phyloP scores from a whole-genome alignment of 2,113 vertebrate species.

The Malurus elegans region DNA sequence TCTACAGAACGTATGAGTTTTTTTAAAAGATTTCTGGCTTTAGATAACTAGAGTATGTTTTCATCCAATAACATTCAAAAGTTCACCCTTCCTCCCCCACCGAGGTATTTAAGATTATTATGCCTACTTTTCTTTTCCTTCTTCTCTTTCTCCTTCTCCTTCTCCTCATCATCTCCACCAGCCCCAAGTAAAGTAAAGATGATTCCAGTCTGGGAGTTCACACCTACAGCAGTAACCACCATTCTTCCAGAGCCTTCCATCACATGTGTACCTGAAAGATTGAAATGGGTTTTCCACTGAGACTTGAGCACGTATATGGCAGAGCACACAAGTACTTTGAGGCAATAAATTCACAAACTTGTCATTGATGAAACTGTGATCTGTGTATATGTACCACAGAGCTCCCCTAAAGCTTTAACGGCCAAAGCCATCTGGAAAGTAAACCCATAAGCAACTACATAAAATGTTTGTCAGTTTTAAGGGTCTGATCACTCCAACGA shows the following conservation, averaged over 20 bases:
- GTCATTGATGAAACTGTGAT: fast-evolving
- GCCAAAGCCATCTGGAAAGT: not conserved
- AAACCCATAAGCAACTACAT: not conserved
- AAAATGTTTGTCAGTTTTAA: not conserved
- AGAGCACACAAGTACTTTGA: not conserved
- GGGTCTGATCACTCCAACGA: not conserved
- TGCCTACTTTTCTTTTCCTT: conserved; percentile 92
- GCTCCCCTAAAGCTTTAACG: not conserved
- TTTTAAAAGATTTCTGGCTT: not conserved
- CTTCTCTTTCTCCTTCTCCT: conserved; percentile 92
- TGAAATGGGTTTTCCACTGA: not conserved
- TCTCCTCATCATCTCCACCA: conserved; percentile 83
- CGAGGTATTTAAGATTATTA: not conserved
- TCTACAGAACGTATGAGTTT: not conserved
- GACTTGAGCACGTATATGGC: not conserved
- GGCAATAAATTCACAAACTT: not conserved
- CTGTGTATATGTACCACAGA: not conserved
- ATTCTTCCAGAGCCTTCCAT: conserved; percentile 99
- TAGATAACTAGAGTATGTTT: not conserved
- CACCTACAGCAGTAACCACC: conserved; percentile 94
- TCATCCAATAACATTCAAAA: not conserved
- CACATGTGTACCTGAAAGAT: conserved; percentile 90
- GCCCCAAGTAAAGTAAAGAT: conserved; percentile 95
- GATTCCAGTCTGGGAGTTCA: conserved; percentile 99
- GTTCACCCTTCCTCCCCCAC: not conserved